Evolutionary conservation across 2,797 vertebrate genomes (phyloP).

Genomic region (Sylvia borin): DNA sequence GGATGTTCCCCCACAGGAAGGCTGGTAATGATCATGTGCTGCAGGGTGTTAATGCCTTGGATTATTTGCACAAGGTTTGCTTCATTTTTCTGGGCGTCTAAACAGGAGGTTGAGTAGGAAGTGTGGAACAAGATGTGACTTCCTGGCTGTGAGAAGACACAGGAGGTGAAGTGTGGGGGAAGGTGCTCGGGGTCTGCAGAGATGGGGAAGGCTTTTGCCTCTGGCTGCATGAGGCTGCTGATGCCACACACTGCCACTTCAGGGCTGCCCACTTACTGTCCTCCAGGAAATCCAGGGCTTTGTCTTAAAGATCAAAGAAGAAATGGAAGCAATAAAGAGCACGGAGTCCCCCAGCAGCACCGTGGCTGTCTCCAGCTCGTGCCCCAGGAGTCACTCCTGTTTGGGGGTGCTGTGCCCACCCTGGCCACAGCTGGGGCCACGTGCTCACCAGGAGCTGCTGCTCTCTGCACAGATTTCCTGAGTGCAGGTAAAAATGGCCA

Average conservation of each 20-base stretch:
- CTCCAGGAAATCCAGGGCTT: not conserved
- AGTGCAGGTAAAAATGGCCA: not conserved
- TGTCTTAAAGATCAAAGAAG: not conserved
- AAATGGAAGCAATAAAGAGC: not conserved
- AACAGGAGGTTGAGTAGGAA: not conserved
- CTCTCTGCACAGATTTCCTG: not conserved
- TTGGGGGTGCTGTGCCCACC: not conserved
- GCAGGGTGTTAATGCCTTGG: not conserved
- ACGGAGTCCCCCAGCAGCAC: not conserved
- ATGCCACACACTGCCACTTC: not conserved
- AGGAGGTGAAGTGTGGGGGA: not conserved
- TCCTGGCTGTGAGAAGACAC: not conserved
- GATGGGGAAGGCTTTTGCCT: not conserved
- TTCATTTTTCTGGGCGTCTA: not conserved
- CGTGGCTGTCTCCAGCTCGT: not conserved
- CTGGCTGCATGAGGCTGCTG: not conserved
- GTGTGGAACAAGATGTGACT: not conserved
- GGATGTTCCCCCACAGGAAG: not conserved
- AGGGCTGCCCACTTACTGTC: not conserved
- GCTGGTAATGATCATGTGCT: not conserved
- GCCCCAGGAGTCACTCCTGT: not conserved
- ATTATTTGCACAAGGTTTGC: not conserved
- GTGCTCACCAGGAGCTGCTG: not conserved
- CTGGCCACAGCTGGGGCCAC: not conserved
- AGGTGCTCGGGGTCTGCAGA: fast-evolving